Evolutionary conservation across 2,888 invertebrate genomes (phyloP).

Genomic region (Papilio elwesi): DNA sequence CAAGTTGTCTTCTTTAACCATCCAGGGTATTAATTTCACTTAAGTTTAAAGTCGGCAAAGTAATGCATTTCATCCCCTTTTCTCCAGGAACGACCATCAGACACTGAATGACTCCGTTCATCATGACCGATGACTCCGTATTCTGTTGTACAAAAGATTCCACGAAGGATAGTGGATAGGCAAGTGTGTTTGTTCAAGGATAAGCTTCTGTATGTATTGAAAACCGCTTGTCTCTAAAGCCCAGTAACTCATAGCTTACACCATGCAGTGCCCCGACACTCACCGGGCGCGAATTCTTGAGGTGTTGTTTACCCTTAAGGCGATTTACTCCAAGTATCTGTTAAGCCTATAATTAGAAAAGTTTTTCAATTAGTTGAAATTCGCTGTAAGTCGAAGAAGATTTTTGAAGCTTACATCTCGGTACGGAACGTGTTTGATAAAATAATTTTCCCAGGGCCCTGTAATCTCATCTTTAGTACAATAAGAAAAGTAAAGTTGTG

Average conservation of each 20-base stretch:
- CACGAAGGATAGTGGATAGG: too few relatives aligned
- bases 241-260: constrained; percentile 37
- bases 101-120: too few relatives aligned
- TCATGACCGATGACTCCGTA: too few relatives aligned
- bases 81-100: too few relatives aligned
- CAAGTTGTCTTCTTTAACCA: too few relatives aligned
- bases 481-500: constrained; percentile 38
- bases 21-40: too few relatives aligned
- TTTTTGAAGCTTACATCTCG: constrained; percentile 76
- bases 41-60: too few relatives aligned
- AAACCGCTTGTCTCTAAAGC: not conserved
- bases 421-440: constrained; percentile 56
- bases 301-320: constrained; percentile 82
- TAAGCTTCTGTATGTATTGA: too few relatives aligned
- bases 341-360: constrained; percentile 84
- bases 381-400: constrained; percentile 73
- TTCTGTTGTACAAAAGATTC: too few relatives aligned
- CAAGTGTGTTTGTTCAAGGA: too few relatives aligned
- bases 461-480: constrained; percentile 42
- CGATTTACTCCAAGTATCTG: constrained; percentile 82
- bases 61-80: too few relatives aligned
- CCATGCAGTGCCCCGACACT: constrained; percentile 48
- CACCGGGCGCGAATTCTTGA: constrained; percentile 72
- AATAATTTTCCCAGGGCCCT: constrained; percentile 47
- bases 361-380: constrained; percentile 84